These are phyloP conservation scores for Odontocolon sp. DNA, from an alignment of 2,888 invertebrate genomes.

Conservation along the genomic window DNA sequence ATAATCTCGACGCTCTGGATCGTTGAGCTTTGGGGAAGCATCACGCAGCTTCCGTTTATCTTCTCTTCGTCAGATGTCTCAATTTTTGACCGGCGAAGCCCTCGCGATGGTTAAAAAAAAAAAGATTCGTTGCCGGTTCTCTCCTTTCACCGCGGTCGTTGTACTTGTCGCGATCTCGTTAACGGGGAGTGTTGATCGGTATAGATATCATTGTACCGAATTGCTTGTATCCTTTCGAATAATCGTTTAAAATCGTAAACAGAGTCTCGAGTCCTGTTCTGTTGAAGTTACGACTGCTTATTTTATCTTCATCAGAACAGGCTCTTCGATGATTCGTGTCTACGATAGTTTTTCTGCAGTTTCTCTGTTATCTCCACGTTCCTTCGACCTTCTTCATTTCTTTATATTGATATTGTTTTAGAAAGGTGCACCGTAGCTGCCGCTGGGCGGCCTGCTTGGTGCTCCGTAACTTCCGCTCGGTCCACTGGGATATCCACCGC, in stretches of 20 bases:
- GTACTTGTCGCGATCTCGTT: not conserved
- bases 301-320: slow-evolving; percentile 65
- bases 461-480: slow-evolving; percentile 81
- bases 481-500: slow-evolving; percentile 81
- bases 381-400: slow-evolving; percentile 46
- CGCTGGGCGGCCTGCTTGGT: slow-evolving; percentile 84
- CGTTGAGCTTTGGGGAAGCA: not conserved
- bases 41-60: not conserved
- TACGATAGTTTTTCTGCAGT: not conserved
- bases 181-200: not conserved
- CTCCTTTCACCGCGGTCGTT: not conserved
- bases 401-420: slow-evolving; percentile 71
- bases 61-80: slow-evolving; percentile 10
- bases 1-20: slow-evolving; percentile 14
- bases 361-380: slow-evolving; percentile 9
- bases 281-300: slow-evolving; percentile 68
- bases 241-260: not conserved
- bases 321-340: not conserved
- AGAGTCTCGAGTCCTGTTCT: slow-evolving; percentile 36
- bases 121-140: not conserved
- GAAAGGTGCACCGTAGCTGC: slow-evolving; percentile 88
- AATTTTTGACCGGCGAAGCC: not conserved
- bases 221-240: not conserved
- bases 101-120: no score
- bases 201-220: slow-evolving; percentile 9